Percentiles rank a stretch among this genome's conserved stretches.
phyloP scores from a whole-genome alignment of 2,888 invertebrate genomes.

The Tetheella fluctuosa region DNA sequence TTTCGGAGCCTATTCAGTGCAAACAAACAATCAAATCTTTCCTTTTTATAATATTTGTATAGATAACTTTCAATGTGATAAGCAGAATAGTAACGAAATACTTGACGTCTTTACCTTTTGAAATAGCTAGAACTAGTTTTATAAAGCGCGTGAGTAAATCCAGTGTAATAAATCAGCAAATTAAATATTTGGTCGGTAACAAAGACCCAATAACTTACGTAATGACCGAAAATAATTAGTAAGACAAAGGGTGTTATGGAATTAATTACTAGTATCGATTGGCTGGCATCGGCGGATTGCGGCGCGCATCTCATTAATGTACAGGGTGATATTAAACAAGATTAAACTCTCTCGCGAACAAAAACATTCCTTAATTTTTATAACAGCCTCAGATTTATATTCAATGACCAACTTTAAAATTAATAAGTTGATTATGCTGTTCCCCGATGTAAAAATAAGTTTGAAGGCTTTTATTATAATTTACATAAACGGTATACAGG shows the following conservation, averaged over 20 bases:
- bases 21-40: too few relatives aligned
- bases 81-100: not conserved
- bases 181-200: not conserved
- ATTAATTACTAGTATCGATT: constrained; percentile 30
- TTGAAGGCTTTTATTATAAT: not conserved
- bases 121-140: too few relatives aligned
- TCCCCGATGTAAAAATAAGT: not conserved
- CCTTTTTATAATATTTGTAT: not conserved
- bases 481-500: too few relatives aligned
- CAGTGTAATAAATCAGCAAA: not conserved
- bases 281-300: constrained; percentile 23
- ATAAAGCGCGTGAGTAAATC: too few relatives aligned
- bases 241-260: constrained; percentile 6
- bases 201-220: not conserved
- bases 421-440: not conserved
- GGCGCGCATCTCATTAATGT: constrained; percentile 33
- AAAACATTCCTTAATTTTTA: not conserved
- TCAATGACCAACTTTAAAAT: not conserved
- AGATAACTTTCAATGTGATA: not conserved
- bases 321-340: constrained; percentile 23
- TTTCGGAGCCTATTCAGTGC: too few relatives aligned
- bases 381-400: not conserved
- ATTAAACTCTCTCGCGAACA: constrained; percentile 19
- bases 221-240: constrained; percentile 1
- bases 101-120: too few relatives aligned